Evolutionary conservation across 2,797 vertebrate species (phyloP).

Genomic region (Amblyopsis hoosieri): DNA sequence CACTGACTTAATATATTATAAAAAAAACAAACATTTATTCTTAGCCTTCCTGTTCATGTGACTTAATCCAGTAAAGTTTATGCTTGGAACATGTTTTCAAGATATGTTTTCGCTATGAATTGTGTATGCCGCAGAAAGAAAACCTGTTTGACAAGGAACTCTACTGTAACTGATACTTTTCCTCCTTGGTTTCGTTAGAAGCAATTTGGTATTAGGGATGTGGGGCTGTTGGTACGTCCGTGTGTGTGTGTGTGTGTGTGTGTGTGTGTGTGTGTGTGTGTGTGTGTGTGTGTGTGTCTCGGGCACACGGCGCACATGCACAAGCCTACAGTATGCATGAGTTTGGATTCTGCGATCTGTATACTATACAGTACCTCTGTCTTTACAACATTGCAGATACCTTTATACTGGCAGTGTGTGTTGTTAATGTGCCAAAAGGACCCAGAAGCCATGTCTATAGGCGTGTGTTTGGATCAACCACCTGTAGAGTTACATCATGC

Average conservation of each 20-base stretch:
- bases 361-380: background rate
- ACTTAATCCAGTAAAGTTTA: conserved; percentile 31
- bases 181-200: conserved; percentile 57
- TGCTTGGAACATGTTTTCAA: conserved; percentile 28
- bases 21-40: too few species aligned
- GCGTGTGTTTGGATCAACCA: conserved; percentile 26
- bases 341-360: conserved; percentile 29
- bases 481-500: conserved; percentile 35
- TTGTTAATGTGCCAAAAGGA: conserved; percentile 43
- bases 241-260: conserved; percentile 5
- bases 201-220: conserved; percentile 20
- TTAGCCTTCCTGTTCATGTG: too few species aligned
- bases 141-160: conserved; percentile 76
- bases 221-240: conserved; percentile 5
- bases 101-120: conserved; percentile 33
- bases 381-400: conserved; percentile 17
- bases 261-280: conserved; percentile 6
- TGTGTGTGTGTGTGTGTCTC: conserved; percentile 6
- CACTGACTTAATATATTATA: too few species aligned
- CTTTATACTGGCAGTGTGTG: conserved; percentile 15
- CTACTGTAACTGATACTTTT: conserved; percentile 71
- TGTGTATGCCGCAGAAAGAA: conserved; percentile 45
- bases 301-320: conserved; percentile 5
- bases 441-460: conserved; percentile 48
- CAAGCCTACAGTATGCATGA: background rate